Evolutionary conservation across 2,797 vertebrate species (phyloP), one percentile per base, ranked within the genome.

Genomic region (Pseudotriccus pelzelni): DNA sequence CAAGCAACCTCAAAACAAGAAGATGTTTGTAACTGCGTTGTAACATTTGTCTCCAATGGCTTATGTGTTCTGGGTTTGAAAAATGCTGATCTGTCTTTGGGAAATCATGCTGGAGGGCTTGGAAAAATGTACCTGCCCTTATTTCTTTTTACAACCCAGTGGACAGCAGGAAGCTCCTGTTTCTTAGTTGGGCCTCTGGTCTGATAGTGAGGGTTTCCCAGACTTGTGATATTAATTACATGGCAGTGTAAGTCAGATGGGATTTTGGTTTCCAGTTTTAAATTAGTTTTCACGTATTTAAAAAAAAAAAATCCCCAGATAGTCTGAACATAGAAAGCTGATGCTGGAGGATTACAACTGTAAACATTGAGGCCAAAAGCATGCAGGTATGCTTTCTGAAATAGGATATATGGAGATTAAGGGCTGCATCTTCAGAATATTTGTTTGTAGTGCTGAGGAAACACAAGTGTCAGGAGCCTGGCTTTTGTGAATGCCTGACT

Each of bases 391-490:
- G 43, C 39, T 93, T 80, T 59, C 37, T 70, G 47, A 75, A 64
- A 27, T 8, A 39, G 34, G 15, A 14, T 1, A 1, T 19, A 4
- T 0, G 0, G 73, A 20, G 30, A 66, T 32, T 68, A 50, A 80
- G 43, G 27, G 39, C 27, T 3, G 0, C 36, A 4, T 37, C 36
- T 77, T 62, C 43, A 44, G 10, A 58, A n/a, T 44, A 41, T 56
- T 75, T 36, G 7, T 11, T 49, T 81, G 4, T 34, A 37, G 13
- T 50, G 10, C 22, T 78, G 58, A 80, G 43, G 30, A 62, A 37
- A 14, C 39, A 6, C 10, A 22, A 68, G 37, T 39, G 39, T 58
- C n/a, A n/a, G 27, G 20, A 80, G 46, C 52, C 13, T 77, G 76
- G 12, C 37, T 66, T 82, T 43, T 83, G n/a, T 34, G 12, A 32